Conservation (phyloP, 64 coral and sea anemone genomes). For the Cladopsammia gracilis region DNA sequence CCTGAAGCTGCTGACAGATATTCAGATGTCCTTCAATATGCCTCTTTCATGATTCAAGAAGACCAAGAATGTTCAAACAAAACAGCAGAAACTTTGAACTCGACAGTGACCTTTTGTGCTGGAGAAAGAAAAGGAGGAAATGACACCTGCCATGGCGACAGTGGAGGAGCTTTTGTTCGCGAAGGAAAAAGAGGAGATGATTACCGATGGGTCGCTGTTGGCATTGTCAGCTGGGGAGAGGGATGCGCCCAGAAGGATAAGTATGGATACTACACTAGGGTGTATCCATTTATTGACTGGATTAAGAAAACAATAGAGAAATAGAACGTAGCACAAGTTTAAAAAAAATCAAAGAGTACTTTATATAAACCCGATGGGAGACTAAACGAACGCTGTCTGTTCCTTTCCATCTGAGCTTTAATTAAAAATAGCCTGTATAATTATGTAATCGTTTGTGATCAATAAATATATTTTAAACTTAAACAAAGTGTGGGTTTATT, state of each 20-base stretch:
- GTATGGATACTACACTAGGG: constrained; percentile 51
- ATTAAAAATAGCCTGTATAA: too few species aligned
- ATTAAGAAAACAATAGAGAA: too few species aligned
- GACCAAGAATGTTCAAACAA: neutral
- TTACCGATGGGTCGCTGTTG: constrained; percentile 35
- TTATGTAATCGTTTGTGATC: too few species aligned
- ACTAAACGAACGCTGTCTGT: too few species aligned
- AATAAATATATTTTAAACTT: too few species aligned
- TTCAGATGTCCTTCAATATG: constrained; percentile 7
- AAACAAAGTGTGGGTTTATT: too few species aligned
- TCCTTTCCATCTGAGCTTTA: too few species aligned
- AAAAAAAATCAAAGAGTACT: too few species aligned
- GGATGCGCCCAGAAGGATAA: constrained; percentile 18
- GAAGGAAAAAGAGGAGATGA: neutral
- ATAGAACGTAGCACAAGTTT: too few species aligned
- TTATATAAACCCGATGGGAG: too few species aligned
- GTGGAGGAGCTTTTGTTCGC: constrained; percentile 14
- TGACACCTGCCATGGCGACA: constrained; percentile 38
- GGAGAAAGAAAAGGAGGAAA: constrained; percentile 26
- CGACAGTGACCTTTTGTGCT: constrained; percentile 11
- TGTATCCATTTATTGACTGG: constrained; percentile 48
- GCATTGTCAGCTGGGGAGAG: constrained; percentile 64
- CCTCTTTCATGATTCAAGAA: constrained; percentile 2
- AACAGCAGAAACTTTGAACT: neutral
- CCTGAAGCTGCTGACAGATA: neutral